Percentiles rank a stretch among this genome's conserved stretches.
Evolutionary conservation across 1,140 invertebrate species (phyloP).

Genomic region (Drosophila hydei): DNA sequence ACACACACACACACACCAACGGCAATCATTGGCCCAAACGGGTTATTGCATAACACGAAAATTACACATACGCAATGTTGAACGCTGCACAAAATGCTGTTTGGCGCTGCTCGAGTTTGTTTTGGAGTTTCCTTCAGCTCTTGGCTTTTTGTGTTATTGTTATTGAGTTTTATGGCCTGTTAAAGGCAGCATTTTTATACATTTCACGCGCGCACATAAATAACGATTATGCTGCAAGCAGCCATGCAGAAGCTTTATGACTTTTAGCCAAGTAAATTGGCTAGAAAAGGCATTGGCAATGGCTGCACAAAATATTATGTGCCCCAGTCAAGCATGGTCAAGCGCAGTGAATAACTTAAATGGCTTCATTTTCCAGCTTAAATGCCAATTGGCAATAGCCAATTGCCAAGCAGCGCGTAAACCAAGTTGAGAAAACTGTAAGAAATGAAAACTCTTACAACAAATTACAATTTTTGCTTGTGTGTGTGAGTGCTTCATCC

Average conservation of each 20-base stretch:
- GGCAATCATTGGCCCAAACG: constrained; percentile 48
- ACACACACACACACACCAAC: constrained; percentile 34
- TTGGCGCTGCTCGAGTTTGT: constrained; percentile 6
- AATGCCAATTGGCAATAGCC: constrained; percentile 70
- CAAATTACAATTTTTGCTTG: background rate
- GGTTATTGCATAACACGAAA: constrained; percentile 44
- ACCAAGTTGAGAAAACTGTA: constrained; percentile 35
- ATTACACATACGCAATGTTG: constrained; percentile 65
- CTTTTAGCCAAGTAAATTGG: constrained; percentile 66
- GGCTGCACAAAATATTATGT: constrained; percentile 39
- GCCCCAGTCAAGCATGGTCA: constrained; percentile 10
- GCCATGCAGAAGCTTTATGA: constrained; percentile 70
- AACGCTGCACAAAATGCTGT: constrained; percentile 40
- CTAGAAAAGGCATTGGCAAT: constrained; percentile 37
- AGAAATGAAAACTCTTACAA: constrained; percentile 59
- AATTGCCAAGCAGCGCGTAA: constrained; percentile 43
- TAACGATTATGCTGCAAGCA: constrained; percentile 67
- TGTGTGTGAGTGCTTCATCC: constrained; percentile 38
- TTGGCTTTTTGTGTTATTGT: background rate
- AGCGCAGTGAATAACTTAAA: constrained; percentile 51
- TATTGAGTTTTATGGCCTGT: constrained; percentile 58
- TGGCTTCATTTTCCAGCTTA: constrained; percentile 70
- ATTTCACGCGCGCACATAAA: constrained; percentile 79
- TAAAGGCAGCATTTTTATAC: constrained; percentile 74
- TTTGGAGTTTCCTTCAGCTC: background rate